Base-by-base conservation (phyloP, 2,888 invertebrate species). In the Heliconius ismenius region DNA sequence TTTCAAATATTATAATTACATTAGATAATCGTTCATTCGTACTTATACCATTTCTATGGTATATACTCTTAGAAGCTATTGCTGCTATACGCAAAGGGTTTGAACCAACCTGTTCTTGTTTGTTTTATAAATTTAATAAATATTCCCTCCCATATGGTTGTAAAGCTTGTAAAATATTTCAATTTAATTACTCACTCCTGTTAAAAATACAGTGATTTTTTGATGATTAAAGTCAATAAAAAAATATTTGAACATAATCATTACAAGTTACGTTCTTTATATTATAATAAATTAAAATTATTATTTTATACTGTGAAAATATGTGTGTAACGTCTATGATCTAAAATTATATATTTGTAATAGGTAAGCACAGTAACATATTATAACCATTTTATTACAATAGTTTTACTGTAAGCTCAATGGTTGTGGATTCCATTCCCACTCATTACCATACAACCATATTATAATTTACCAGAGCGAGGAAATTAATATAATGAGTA, bases 61-160 rank as follows among this genome's bases (percentile, higher is more conserved):
- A 21, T 3, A 28, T 24, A 21, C 36, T 62, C 73, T 62, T 60
- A 26, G 39, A 18, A 26, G 24, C 9, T 43, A 26, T 62, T 62
- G 60, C 62, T 39, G 24, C 26, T 62, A 60, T 60, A 36, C 26
- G 24, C 1, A 60, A 26, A 43, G 76, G 77, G 76, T 64, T 63
- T 72, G 24, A 32, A 21, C 64, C 75, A 75, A 75, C 63, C 65
- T 74, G 75, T 77, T 79, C 76, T 74, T 63, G 76, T 80, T 77
- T 79, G 77, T 76, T 80, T 75, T 78, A 76, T 77, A 58, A 79
- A 76, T 79, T 80, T 80, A 81, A 79, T 81, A 79, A 81, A 75
- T 54, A 32, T 58, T 36, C 63, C 62, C 72, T 39, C 70, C 49
- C 72, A 43, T 54, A 58, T 28, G 58, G 39, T 58, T 73, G 72